These are phyloP conservation scores for Drosophila arizonae DNA, from an alignment of 1,140 invertebrate species.

Conservation along the genomic window DNA sequence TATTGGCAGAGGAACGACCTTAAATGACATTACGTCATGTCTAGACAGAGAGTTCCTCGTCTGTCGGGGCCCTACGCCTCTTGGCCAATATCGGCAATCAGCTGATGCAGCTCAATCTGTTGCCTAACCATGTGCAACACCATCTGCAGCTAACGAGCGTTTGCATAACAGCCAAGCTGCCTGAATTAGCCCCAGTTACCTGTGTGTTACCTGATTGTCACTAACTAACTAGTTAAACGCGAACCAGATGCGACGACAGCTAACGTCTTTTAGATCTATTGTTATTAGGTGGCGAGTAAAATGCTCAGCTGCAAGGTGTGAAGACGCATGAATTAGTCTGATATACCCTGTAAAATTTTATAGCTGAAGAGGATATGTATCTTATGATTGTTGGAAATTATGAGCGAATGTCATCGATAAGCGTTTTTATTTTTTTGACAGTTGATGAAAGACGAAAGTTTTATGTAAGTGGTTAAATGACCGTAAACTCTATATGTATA, in stretches of 20 bases:
- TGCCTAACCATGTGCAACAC: constrained; percentile 11
- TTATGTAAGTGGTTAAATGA: no score
- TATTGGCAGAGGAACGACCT: constrained; percentile 65
- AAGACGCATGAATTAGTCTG: no score
- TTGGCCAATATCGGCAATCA: constrained; percentile 20
- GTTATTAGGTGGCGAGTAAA: no score
- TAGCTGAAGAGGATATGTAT: no score
- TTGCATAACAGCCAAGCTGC: constrained; percentile 18
- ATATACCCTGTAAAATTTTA: no score
- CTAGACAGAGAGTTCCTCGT: constrained; percentile 47
- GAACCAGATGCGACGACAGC: constrained; percentile 46
- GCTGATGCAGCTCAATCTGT: constrained; percentile 5
- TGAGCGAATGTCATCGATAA: no score
- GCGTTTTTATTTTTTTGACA: no score
- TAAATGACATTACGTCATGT: constrained; percentile 73
- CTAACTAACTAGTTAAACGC: constrained; percentile 34
- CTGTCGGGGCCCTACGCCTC: background rate
- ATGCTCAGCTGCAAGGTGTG: no score
- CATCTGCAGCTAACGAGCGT: constrained; percentile 26
- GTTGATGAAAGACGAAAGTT: no score
- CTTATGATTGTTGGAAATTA: no score
- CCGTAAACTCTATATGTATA: no score
- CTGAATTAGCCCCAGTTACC: background rate
- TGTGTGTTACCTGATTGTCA: background rate
- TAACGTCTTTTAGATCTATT: background rate